phyloP scores from a whole-genome alignment of 2,797 vertebrate species.

The Picus viridis region DNA sequence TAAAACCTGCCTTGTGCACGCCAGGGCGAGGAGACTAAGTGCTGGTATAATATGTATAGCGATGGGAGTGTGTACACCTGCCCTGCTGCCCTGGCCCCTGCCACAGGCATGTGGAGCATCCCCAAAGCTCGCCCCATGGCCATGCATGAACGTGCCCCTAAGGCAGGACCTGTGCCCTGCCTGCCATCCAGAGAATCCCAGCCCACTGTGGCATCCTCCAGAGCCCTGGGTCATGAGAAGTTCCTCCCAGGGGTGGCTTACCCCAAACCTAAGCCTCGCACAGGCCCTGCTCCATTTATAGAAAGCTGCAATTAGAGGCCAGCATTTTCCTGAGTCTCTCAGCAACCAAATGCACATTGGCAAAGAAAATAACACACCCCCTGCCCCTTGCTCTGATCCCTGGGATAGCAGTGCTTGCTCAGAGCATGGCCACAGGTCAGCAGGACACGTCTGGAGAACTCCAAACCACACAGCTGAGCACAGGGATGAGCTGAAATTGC shows the following conservation, averaged over 20 bases:
- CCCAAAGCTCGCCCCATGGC: rapidly evolving
- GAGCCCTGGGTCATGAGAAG: neutral
- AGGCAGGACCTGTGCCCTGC: neutral
- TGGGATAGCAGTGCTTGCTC: rapidly evolving
- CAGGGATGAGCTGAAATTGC: neutral
- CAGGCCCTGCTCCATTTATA: neutral
- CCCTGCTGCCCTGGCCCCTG: neutral
- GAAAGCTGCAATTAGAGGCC: slow-evolving; percentile 21
- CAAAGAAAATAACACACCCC: neutral
- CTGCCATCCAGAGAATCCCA: neutral
- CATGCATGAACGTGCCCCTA: rapidly evolving
- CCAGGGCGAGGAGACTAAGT: rapidly evolving
- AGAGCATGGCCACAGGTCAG: rapidly evolving
- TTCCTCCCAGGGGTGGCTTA: neutral
- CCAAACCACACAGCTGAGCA: neutral
- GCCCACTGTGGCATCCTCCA: neutral
- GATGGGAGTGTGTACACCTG: rapidly evolving
- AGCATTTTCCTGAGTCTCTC: neutral
- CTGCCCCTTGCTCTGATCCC: neutral
- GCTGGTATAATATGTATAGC: rapidly evolving
- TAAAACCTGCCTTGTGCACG: neutral
- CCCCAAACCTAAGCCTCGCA: neutral
- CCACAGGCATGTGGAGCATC: neutral
- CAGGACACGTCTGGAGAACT: rapidly evolving
- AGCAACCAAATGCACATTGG: neutral